phyloP scores from a whole-genome alignment of 2,113 vertebrate species.

The Pseudois nayaur region DNA sequence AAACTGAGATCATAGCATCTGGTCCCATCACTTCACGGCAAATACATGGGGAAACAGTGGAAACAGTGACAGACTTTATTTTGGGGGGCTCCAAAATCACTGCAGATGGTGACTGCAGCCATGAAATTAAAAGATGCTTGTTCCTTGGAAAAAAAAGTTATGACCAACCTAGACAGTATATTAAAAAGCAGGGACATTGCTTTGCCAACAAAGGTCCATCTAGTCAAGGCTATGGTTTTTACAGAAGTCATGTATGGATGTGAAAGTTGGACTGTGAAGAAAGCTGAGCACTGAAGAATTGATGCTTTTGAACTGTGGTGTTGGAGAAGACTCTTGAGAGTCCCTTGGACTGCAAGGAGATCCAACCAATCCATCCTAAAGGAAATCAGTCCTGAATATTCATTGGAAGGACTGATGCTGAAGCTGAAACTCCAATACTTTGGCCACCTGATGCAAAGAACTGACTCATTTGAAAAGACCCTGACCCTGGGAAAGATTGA shows the following conservation, averaged over 20 bases:
- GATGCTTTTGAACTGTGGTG: not conserved
- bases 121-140: not conserved
- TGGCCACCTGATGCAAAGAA: not conserved
- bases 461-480: not conserved
- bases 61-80: not conserved
- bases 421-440: not conserved
- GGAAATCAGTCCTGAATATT: not conserved
- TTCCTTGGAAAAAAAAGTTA: not conserved
- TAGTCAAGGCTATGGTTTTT: not conserved
- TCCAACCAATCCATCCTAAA: not conserved
- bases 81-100: accelerated
- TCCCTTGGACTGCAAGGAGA: not conserved
- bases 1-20: not conserved
- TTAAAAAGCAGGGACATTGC: not conserved
- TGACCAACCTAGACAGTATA: not conserved
- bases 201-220: not conserved
- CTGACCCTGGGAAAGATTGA: not conserved
- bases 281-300: accelerated
- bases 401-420: not conserved
- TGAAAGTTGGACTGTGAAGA: not conserved
- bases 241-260: not conserved
- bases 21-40: not conserved
- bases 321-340: not conserved
- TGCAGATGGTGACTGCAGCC: not conserved
- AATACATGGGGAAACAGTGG: not conserved